Percentiles rank a stretch among this genome's conserved stretches.
These are phyloP conservation scores for Heterodera filipjevi DNA, from an alignment of 2,888 invertebrate genomes.

Conservation along the genomic window DNA sequence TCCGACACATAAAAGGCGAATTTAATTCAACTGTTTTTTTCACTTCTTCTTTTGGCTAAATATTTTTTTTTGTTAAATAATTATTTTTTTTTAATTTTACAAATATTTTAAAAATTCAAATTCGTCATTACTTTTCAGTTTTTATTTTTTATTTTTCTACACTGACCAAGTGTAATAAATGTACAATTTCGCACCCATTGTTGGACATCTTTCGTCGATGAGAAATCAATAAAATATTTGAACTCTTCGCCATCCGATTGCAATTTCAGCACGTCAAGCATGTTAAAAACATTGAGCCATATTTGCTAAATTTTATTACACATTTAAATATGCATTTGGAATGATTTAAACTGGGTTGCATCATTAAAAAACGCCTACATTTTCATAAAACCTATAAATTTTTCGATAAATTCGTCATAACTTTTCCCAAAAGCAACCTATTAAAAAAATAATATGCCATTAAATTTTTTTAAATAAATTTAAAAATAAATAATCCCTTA, in stretches of 20 bases:
- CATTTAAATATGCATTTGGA: not conserved
- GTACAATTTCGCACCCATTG: slow-evolving; percentile 5
- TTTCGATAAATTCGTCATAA: not conserved
- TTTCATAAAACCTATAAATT: not conserved
- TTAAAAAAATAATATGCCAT: not conserved
- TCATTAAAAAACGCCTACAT: not conserved
- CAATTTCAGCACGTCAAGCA: slow-evolving; percentile 16
- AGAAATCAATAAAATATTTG: slow-evolving; percentile 26
- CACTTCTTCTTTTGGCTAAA: not conserved
- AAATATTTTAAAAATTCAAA: not conserved
- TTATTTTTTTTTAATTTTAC: not conserved
- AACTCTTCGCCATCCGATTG: slow-evolving; percentile 23
- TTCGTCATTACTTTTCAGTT: too few relatives aligned
- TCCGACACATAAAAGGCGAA: slow-evolving; percentile 20
- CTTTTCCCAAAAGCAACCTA: too few relatives aligned
- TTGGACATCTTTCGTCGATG: too few relatives aligned
- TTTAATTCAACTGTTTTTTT: not conserved
- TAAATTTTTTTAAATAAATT: too few relatives aligned
- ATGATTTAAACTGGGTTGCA: not conserved
- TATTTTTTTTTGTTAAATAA: not conserved
- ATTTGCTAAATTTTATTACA: slow-evolving; percentile 14
- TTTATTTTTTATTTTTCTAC: too few relatives aligned
- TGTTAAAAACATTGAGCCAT: slow-evolving; percentile 4
- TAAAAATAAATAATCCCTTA: too few relatives aligned
- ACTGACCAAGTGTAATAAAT: slow-evolving; percentile 15